Base-by-base conservation (phyloP, 2,888 invertebrate genomes). In the Drosophila bunnanda region DNA sequence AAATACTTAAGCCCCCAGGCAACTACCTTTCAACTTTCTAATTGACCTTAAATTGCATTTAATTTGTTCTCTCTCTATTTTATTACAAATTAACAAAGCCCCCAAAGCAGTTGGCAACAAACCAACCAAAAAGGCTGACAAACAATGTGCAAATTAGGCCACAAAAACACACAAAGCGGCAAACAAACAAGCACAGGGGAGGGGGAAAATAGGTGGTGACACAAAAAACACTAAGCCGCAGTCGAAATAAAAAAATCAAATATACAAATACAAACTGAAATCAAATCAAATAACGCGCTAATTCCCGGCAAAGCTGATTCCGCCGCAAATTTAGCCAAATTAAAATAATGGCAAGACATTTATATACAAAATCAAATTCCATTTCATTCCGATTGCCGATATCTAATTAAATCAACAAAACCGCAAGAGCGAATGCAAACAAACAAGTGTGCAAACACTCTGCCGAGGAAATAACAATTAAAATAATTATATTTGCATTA, bases 351-450 rank as follows among this genome's bases (percentile, higher is more conserved):
- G 71, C 78, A 73, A 75, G 59, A 71, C 67, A 79, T 78, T 79
- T 69, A 60, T 50, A 55, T 34, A 52, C 50, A 36, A 73, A 77
- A 75, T 79, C 48, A 52, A 79, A 83, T 75, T 74, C 64, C 70
- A 66, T 78, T 85, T 75, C 66, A 80, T 79, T 82, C 73, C 75
- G 73, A 83, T 79, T 58, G 71, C 75, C 87, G 71, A 72, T 76
- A 78, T 79, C 89, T 79, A 88, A 88, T 85, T 85, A 81, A 88
- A 86, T 79, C 59, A 59, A 54, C 75, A 55, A 66, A 70, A 78
- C 86, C 78, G 66, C 79, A 74, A 71, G 70, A 38, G 61, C 48
- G 56, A 34, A 60, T 30, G 55, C 64, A 68, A 46, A 64, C 50
- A 76, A 15, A 25, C 44, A 53, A 52, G 58, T 48, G 44, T 25